phyloP scores from a whole-genome alignment of 92 coral and sea anemone species.

The Parazoanthus darwini region DNA sequence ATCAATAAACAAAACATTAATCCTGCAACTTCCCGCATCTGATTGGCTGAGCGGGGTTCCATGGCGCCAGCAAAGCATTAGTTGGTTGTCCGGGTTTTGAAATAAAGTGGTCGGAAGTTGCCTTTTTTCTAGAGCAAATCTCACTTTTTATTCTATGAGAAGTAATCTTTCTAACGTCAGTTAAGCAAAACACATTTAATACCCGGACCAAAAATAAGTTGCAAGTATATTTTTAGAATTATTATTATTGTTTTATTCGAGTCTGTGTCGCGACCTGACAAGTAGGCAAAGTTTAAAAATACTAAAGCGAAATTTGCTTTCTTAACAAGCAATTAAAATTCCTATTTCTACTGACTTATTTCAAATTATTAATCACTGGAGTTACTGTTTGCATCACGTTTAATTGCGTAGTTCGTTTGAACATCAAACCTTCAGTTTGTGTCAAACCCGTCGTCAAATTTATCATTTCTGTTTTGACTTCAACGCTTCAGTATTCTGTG shows the following conservation, averaged over 20 bases:
- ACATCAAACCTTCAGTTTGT: background rate
- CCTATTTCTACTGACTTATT: background rate
- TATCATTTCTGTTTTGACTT: too few species aligned
- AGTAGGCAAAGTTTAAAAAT: background rate
- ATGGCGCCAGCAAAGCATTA: background rate
- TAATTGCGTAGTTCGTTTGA: background rate
- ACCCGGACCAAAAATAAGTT: background rate
- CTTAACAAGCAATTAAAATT: too few species aligned
- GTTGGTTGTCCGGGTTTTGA: constrained; percentile 34
- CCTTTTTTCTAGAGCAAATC: background rate
- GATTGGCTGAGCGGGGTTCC: background rate
- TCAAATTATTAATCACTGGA: background rate
- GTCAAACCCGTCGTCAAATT: too few species aligned
- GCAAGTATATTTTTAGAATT: background rate
- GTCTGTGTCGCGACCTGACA: background rate
- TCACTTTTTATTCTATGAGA: background rate
- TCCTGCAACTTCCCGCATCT: background rate
- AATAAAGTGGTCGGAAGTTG: constrained; percentile 7
- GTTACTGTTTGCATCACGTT: background rate
- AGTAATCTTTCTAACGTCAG: background rate
- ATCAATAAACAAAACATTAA: constrained; percentile 12
- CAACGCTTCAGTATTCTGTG: too few species aligned
- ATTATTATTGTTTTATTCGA: too few species aligned
- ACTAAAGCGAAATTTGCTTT: too few species aligned
- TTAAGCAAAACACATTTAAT: background rate